Conservation (phyloP, 2,888 invertebrate species). For the Zelleria hepariella region DNA sequence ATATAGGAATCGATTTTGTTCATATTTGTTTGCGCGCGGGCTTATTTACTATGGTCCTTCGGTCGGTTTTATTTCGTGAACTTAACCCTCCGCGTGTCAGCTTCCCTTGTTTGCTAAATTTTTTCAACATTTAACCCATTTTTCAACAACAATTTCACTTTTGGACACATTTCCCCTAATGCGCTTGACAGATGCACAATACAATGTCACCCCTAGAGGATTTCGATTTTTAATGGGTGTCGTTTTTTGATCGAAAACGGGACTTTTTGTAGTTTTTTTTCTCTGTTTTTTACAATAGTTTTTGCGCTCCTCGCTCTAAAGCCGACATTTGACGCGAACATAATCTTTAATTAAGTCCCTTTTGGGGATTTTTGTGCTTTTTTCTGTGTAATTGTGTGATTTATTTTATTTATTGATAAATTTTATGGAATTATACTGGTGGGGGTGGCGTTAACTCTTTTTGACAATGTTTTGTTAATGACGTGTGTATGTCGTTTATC, state of each 20-base stretch:
- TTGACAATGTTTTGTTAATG: not conserved
- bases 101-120: conserved; percentile 43
- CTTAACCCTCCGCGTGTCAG: conserved; percentile 18
- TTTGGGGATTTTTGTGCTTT: conserved; percentile 31
- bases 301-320: conserved; percentile 56
- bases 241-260: conserved; percentile 43
- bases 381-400: conserved; percentile 46
- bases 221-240: conserved; percentile 60
- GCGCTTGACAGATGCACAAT: conserved; percentile 56
- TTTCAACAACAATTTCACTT: conserved; percentile 55
- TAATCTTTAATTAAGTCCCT: conserved; percentile 70
- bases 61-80: not conserved
- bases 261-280: conserved; percentile 34
- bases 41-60: not conserved
- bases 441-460: conserved; percentile 10
- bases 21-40: not conserved
- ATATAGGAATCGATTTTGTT: too few species aligned
- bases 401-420: conserved; percentile 58
- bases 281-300: conserved; percentile 30
- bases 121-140: conserved; percentile 65
- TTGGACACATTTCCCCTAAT: conserved; percentile 36
- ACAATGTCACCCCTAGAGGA: conserved; percentile 41
- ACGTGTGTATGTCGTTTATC: not conserved
- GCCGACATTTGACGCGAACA: conserved; percentile 70
- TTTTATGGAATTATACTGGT: conserved; percentile 29